These are phyloP conservation scores for Scolopax rusticola DNA, from an alignment of 2,797 vertebrate genomes.

Conservation along the genomic window DNA sequence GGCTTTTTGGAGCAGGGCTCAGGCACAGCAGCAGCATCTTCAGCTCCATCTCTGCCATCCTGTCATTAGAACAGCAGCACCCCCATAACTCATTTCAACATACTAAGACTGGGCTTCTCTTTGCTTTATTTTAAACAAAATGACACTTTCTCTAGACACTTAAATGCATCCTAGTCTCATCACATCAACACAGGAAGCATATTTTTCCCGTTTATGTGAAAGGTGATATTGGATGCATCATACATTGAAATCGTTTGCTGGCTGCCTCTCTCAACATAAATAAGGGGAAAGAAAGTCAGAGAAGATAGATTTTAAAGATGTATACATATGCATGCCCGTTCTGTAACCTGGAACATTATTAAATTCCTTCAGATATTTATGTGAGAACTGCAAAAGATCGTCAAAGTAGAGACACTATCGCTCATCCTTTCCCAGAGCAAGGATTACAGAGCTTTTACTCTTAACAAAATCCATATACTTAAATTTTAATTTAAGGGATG, in stretches of 20 bases:
- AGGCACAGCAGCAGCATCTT: not conserved
- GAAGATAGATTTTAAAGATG: slow-evolving; percentile 26
- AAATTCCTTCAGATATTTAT: slow-evolving; percentile 54
- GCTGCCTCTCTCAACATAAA: slow-evolving; percentile 36
- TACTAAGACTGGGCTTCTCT: not conserved
- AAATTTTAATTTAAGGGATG: not conserved
- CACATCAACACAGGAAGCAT: slow-evolving; percentile 30
- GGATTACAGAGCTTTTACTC: slow-evolving; percentile 16
- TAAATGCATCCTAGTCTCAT: slow-evolving; percentile 50
- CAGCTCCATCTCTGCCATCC: not conserved
- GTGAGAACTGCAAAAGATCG: slow-evolving; percentile 10
- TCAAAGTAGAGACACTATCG: slow-evolving; percentile 38
- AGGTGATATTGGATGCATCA: slow-evolving; percentile 57
- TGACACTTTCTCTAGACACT: slow-evolving; percentile 36
- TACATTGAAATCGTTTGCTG: not conserved
- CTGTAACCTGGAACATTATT: slow-evolving; percentile 38
- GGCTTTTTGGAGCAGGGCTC: not conserved
- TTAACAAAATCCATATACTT: not conserved
- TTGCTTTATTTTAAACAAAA: slow-evolving; percentile 55
- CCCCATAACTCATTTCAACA: not conserved
- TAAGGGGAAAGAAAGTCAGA: slow-evolving; percentile 41
- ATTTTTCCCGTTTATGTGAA: slow-evolving; percentile 65
- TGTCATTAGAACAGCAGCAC: not conserved
- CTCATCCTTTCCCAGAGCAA: not conserved
- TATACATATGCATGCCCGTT: slow-evolving; percentile 25